Conservation (phyloP, 2,797 vertebrate genomes). For the Sparus aurata region DNA sequence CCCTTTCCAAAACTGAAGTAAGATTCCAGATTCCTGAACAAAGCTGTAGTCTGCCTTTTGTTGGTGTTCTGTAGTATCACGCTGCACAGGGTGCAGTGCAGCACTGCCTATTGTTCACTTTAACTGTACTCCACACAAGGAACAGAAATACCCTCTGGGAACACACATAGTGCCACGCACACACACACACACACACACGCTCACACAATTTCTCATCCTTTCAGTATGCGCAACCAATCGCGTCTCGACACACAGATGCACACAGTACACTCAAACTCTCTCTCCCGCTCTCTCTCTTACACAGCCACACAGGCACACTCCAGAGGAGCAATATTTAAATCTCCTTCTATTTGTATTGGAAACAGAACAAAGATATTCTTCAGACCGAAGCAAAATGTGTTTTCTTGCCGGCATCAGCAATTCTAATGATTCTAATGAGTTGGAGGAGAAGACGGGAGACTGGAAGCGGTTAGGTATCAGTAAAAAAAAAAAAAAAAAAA, state of each 20-base stretch:
- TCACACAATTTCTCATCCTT: conserved; percentile 66
- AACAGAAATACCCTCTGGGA: conserved; percentile 74
- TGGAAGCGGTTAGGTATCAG: conserved; percentile 69
- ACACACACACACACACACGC: conserved; percentile 47
- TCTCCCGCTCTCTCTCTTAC: conserved; percentile 51
- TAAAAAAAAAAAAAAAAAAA: conserved; percentile 59
- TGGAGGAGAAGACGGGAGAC: conserved; percentile 70
- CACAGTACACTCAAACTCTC: conserved; percentile 44
- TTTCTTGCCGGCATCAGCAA: conserved; percentile 86
- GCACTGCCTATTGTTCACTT: conserved; percentile 76
- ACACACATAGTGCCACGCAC: conserved; percentile 52
- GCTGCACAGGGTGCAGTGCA: conserved; percentile 63
- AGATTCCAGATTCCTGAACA: conserved; percentile 39
- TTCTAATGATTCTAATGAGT: conserved; percentile 86
- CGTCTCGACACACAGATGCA: conserved; percentile 66
- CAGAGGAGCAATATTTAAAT: conserved; percentile 84
- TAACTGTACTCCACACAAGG: conserved; percentile 71
- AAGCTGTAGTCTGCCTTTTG: conserved; percentile 53
- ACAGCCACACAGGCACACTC: conserved; percentile 69
- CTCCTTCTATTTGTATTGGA: conserved; percentile 86
- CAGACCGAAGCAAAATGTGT: conserved; percentile 83
- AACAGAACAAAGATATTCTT: conserved; percentile 87
- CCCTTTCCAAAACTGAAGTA: conserved; percentile 29
- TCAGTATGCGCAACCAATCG: conserved; percentile 65
- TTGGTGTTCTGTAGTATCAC: conserved; percentile 58